Base-by-base conservation (phyloP, 2,888 invertebrate species). In the Elegia similella region DNA sequence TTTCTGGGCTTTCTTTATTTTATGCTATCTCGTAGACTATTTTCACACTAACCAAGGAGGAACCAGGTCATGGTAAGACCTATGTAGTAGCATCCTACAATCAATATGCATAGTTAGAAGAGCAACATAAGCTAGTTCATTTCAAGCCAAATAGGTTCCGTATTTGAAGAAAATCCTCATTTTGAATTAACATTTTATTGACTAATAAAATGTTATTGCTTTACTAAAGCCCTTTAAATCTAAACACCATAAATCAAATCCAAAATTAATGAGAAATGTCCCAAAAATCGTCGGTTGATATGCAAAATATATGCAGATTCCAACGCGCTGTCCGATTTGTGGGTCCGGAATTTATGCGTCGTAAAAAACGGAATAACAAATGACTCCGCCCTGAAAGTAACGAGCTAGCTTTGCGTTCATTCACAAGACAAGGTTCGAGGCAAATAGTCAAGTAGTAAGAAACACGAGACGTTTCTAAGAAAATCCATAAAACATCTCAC, bases 351-450 rank as follows among this genome's bases (percentile, higher is more conserved):
- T 75, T 69, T 74, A 75, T 75, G 75, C 69, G 65, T 71, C 72
- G 66, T 75, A 73, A 74, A 74, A 74, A 73, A 69, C 54, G 66
- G 70, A 73, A 73, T 73, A 74, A 72, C 69, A 75, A 75, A 73
- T 73, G 69, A 66, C 67, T 30, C 12, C 62, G 58, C 67, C 67
- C 69, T 64, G 65, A 62, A 58, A 52, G 67, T 68, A 66, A 56
- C 42, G 59, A 48, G 32, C 46, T 30, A 15, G 34, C n/a, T 15
- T 29, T 17, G 29, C 48, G 48, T 42, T 42, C 47, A 56, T 56
- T 56, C 48, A 42, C 56, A 42, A 30, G 6, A 38, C 38, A 38
- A 17, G n/a, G 48, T 42, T 29, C 7, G n/a, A 38, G 38, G 23
- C 23, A 23, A n/a, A 23, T 23, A 23, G 23, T 23, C n/a, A n/a